Evolutionary conservation across 1,140 invertebrate species (phyloP).

Genomic region (Drosophila kohkoa): DNA sequence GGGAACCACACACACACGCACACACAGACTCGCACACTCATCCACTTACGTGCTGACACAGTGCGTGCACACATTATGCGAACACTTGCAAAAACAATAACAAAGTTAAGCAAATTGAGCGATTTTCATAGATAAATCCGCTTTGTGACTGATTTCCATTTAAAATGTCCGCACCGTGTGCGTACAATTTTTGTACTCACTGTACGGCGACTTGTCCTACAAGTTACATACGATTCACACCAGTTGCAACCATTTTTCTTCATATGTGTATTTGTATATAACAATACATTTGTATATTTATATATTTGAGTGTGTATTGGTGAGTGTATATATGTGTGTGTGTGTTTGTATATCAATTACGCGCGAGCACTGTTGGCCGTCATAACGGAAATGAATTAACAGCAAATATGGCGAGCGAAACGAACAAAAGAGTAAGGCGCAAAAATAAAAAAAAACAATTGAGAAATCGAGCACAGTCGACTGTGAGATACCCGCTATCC

Average conservation of each 20-base stretch:
- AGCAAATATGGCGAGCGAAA: constrained; percentile 61
- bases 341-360: constrained; percentile 79
- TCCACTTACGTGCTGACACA: constrained; percentile 10
- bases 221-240: constrained; percentile 22
- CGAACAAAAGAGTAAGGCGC: constrained; percentile 1
- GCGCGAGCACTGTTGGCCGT: constrained; percentile 52
- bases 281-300: constrained; percentile 29
- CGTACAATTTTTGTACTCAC: constrained; percentile 7
- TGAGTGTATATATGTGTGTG: constrained; percentile 66
- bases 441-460: background rate
- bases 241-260: constrained; percentile 59
- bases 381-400: constrained; percentile 81
- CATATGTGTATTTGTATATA: constrained; percentile 23
- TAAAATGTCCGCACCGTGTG: background rate
- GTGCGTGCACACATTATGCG: constrained; percentile 16
- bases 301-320: constrained; percentile 44
- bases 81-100: background rate
- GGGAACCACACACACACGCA: constrained; percentile 34
- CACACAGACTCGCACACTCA: background rate
- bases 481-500: no score
- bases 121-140: background rate
- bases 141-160: background rate
- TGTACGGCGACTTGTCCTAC: constrained; percentile 32
- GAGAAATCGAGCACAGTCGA: no score
- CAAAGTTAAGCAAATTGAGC: background rate